phyloP scores from a whole-genome alignment of 1,140 invertebrate species.

The Macrocentrus cingulum region DNA sequence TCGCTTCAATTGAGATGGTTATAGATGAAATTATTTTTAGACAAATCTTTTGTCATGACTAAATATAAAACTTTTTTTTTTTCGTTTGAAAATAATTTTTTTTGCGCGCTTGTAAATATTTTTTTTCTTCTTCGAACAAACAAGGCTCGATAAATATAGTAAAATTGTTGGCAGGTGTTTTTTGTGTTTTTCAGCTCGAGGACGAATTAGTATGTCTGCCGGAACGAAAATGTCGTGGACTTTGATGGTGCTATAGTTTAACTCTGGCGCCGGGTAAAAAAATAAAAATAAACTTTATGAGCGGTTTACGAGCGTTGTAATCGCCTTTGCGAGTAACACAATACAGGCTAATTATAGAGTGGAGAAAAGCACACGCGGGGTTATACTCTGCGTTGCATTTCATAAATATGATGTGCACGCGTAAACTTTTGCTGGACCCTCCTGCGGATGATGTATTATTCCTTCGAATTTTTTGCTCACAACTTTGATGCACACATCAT shows the following conservation, averaged over 20 bases:
- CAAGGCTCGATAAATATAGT: no score
- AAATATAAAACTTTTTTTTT: no score
- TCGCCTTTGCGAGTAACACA: slow-evolving; percentile 49
- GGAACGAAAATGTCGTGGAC: not conserved
- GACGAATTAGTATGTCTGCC: no score
- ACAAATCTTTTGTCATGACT: no score
- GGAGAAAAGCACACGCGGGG: slow-evolving; percentile 36
- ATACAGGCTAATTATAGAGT: slow-evolving; percentile 55
- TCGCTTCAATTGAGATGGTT: no score
- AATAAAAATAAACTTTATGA: slow-evolving; percentile 42
- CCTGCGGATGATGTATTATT: slow-evolving; percentile 2
- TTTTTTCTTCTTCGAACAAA: no score
- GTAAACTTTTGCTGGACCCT: slow-evolving; percentile 10
- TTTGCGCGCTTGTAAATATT: no score
- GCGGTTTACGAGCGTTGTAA: slow-evolving; percentile 49
- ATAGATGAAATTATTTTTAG: no score
- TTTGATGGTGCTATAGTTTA: slow-evolving; percentile 7
- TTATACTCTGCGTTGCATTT: slow-evolving; percentile 38
- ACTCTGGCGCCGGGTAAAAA: not conserved
- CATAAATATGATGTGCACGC: slow-evolving; percentile 12
- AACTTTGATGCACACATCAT: slow-evolving; percentile 21
- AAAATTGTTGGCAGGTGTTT: no score
- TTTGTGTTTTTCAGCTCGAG: no score
- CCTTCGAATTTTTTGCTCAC: slow-evolving; percentile 19
- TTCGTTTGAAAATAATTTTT: no score